Base-by-base conservation (phyloP, 2,888 invertebrate genomes). In the Xylota sylvarum region DNA sequence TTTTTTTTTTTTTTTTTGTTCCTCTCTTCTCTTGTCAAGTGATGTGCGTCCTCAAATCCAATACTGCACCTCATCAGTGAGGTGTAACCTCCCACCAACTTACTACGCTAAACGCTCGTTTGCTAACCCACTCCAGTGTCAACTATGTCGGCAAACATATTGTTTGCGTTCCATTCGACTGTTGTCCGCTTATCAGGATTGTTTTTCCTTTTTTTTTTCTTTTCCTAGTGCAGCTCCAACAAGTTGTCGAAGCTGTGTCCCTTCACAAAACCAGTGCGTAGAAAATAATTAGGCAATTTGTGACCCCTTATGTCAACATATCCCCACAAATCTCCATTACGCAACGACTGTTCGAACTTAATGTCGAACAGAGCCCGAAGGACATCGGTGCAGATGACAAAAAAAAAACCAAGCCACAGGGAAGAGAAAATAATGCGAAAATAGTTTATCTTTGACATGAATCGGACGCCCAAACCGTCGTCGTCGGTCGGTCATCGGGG, bases 391-490 rank as follows among this genome's bases (percentile, higher is more conserved):
- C 40, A 69, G 73, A 69, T 74, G 79, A 79, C 73, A 84, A 60
- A 55, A 48, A 48, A 65, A 64, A 35, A 23, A 4, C 35, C 32
- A 37, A 35, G 46, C 17, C 69, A 62, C 62, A 52, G 43, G 62
- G 40, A 65, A 81, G 40, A 48, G 55, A 64, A 65, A 85, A 70
- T 83, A 65, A 85, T 80, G 83, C 70, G 87, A 87, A 88, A 86
- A 88, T 88, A 88, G 88, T 88, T 88, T 88, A 88, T 88, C 88
- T 88, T 70, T 83, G 88, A 88, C 88, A 88, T 78, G 86, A 69
- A 86, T 73, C 86, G 62, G 56, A 55, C 65, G n/a, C n/a, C 30
- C 74, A 30, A 64, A n/a, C n/a, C n/a, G n/a, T n/a, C n/a, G n/a
- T n/a, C n/a, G n/a, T n/a, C n/a, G n/a, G n/a, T n/a, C n/a, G n/a